Conservation (phyloP, 2,797 vertebrate species). For the Sarcoramphus papa region DNA sequence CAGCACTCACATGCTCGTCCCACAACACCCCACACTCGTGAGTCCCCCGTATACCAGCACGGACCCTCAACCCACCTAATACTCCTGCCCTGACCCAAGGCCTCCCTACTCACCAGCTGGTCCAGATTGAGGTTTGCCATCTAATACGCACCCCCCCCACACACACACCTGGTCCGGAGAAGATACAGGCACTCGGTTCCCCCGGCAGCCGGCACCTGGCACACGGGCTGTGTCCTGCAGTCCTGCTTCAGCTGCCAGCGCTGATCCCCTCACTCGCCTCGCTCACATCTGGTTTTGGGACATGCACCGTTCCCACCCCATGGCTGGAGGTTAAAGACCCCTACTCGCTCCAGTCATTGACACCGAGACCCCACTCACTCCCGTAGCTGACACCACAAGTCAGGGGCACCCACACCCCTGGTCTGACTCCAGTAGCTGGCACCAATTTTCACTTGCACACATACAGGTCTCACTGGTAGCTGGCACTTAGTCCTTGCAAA, state of each 20-base stretch:
- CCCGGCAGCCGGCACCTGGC: neutral
- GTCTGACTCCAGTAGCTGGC: neutral
- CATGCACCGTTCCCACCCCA: neutral
- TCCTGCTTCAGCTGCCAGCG: neutral
- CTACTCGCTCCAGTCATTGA: neutral
- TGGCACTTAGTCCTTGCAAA: neutral
- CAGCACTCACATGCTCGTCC: neutral
- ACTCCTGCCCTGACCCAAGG: too few relatives aligned
- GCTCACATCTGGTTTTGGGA: neutral
- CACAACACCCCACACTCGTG: neutral
- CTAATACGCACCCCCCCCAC: neutral
- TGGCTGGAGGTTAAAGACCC: neutral
- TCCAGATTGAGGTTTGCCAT: neutral
- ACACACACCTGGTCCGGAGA: rapidly evolving
- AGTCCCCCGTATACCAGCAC: neutral
- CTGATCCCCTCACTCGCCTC: neutral
- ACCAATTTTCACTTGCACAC: neutral
- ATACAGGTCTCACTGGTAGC: neutral
- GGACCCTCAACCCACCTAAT: neutral
- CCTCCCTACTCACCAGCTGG: neutral
- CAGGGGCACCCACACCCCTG: neutral
- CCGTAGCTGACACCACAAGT: neutral
- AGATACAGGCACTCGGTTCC: neutral
- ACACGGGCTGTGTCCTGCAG: rapidly evolving
- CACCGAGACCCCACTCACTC: neutral